These are phyloP conservation scores for Drosophila sturtevanti DNA, from an alignment of 1,140 invertebrate species.

Conservation along the genomic window DNA sequence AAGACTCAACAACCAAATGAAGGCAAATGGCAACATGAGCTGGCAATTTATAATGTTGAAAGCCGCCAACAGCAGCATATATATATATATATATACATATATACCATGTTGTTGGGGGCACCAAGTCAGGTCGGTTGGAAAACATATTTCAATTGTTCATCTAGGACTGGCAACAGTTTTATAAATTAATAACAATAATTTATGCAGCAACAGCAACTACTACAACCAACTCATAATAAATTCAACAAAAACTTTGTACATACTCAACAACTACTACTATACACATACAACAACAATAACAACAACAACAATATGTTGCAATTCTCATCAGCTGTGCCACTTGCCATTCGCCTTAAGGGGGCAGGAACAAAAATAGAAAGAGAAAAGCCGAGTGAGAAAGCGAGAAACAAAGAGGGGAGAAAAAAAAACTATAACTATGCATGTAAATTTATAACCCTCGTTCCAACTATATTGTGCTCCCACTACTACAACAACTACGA, in stretches of 20 bases:
- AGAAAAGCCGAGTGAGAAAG: background rate
- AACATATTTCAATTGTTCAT: conserved; percentile 63
- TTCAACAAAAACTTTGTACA: conserved; percentile 69
- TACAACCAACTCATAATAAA: conserved; percentile 71
- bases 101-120: background rate
- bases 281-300: conserved; percentile 40
- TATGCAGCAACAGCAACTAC: conserved; percentile 64
- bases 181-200: conserved; percentile 80
- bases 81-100: background rate
- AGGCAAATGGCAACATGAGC: conserved; percentile 7
- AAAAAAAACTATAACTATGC: conserved; percentile 53
- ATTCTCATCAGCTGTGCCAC: conserved; percentile 54
- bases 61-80: conserved; percentile 1
- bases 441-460: conserved; percentile 69
- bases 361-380: background rate
- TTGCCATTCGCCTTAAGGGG: conserved; percentile 33
- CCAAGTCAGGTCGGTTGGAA: conserved; percentile 13
- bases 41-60: conserved; percentile 1
- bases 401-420: background rate
- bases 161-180: conserved; percentile 58
- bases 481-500: no score
- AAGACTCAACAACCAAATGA: background rate
- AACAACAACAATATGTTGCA: conserved; percentile 35
- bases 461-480: background rate
- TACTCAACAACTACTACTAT: conserved; percentile 48